A percentile compares a stretch with the other conserved stretches of the same genome.
Evolutionary conservation across 1,140 invertebrate genomes (phyloP).

Genomic region (Campoletis sonorensis): DNA sequence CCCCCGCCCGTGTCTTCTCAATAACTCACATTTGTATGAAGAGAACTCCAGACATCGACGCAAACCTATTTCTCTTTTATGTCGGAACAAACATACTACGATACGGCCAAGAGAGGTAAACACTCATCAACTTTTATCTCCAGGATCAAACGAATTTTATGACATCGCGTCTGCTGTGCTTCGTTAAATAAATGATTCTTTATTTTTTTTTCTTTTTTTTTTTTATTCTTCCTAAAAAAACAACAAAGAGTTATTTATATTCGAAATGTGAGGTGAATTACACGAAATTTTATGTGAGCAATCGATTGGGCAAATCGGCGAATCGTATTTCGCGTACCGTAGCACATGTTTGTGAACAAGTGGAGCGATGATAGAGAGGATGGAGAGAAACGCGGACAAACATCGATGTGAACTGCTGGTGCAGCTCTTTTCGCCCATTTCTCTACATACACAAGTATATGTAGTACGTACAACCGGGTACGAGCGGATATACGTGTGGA

Average conservation of each 20-base stretch:
- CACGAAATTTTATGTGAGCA: not conserved
- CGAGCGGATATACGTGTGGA: constrained; percentile 47
- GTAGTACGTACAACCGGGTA: too few species aligned
- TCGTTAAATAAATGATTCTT: not conserved
- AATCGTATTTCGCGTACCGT: not conserved
- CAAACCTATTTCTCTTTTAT: constrained; percentile 39
- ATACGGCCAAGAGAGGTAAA: constrained; percentile 22
- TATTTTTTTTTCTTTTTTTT: too few species aligned
- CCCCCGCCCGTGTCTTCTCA: too few species aligned
- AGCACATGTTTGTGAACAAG: constrained; percentile 33
- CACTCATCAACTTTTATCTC: constrained; percentile 20
- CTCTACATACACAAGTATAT: not conserved
- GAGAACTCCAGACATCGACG: constrained; percentile 10
- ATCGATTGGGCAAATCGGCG: constrained; percentile 2
- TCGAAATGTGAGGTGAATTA: not conserved
- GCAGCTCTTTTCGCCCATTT: constrained; percentile 25
- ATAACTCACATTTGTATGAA: constrained; percentile 37
- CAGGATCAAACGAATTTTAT: constrained; percentile 20
- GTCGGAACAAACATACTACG: constrained; percentile 25
- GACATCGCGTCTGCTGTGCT: not conserved
- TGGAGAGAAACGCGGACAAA: constrained; percentile 63
- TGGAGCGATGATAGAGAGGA: constrained; percentile 55
- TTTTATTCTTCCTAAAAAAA: not conserved
- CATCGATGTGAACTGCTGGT: constrained; percentile 30
- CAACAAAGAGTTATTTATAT: not conserved